phyloP scores from a whole-genome alignment of 2,113 vertebrate species.

The Paralichthys olivaceus region DNA sequence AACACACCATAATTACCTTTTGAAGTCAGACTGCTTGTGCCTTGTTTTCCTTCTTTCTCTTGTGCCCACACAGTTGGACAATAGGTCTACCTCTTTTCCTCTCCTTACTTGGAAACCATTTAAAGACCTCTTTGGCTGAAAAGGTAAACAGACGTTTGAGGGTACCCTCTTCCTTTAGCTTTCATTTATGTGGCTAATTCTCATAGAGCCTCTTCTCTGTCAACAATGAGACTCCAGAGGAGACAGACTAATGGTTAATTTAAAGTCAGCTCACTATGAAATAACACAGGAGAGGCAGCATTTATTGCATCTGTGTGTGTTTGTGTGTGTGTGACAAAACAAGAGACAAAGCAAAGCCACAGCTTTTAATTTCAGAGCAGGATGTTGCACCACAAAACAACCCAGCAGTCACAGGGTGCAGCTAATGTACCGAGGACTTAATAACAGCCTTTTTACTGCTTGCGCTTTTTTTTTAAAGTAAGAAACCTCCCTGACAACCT shows the following conservation, averaged over 20 bases:
- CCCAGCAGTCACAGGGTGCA: background rate
- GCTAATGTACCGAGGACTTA: constrained; percentile 17
- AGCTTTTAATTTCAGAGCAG: constrained; percentile 23
- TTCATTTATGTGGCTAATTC: constrained; percentile 33
- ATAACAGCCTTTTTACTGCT: constrained; percentile 43
- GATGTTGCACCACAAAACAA: constrained; percentile 15
- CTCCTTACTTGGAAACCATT: constrained; percentile 52
- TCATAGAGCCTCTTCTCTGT: constrained; percentile 35
- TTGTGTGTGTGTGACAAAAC: constrained; percentile 8
- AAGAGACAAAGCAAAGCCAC: background rate
- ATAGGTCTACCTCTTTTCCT: constrained; percentile 6
- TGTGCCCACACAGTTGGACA: background rate
- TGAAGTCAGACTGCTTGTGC: background rate
- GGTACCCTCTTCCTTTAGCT: constrained; percentile 22
- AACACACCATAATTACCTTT: constrained; percentile 15
- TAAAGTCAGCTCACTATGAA: constrained; percentile 48
- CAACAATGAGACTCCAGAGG: constrained; percentile 14
- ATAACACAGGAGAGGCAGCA: constrained; percentile 25
- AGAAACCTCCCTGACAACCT: constrained; percentile 20
- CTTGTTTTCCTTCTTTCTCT: constrained; percentile 17
- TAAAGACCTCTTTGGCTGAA: constrained; percentile 32
- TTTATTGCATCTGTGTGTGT: constrained; percentile 9
- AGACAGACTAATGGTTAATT: constrained; percentile 30
- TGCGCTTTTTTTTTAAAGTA: background rate
- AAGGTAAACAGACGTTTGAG: constrained; percentile 53